Evolutionary conservation across 2,888 invertebrate species (phyloP), one percentile per base, ranked within the genome.

Genomic region (Camponotus fellah): DNA sequence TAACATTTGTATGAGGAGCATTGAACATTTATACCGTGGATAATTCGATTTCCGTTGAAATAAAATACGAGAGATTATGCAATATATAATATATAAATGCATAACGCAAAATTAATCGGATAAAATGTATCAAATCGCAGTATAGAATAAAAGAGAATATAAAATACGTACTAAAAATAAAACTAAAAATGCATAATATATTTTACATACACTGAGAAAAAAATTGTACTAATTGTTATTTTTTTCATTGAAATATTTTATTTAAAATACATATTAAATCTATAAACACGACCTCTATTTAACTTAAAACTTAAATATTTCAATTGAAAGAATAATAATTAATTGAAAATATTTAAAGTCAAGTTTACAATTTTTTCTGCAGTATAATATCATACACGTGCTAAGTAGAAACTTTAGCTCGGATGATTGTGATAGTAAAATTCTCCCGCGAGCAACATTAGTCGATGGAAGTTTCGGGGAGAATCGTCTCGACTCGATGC

Each of bases 371-470:
- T 26, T 26, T 26, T 26, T 26, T 26, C 2, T 26, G 2, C 26
- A 26, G 1, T 66, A 14, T 56, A 56, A 43, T 8, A n/a, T 12
- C 43, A n/a, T 3, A 34, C 43, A 2, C 5, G 10, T 4, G 9
- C 2, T 43, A 32, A 46, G 58, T 69, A 12, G 14, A 58, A 14
- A 8, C 53, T n/a, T 40, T 14, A 10, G 17, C 21, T 79, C 40
- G n/a, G 21, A 32, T 34, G 17, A 71, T 69, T 46, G 34, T 46
- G 43, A 46, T 37, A 26, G 46, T 71, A 14, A 21, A 34, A 10
- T 46, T 53, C 32, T n/a, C 58, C 34, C 34, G 46, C 34, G 60
- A 82, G 60, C 64, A 43, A 46, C 26, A 77, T 77, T 77, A 77
- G 46, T 76, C 49, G 26, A 12, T 0, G n/a, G 32, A 66, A 82